A percentile compares a stretch with the other conserved stretches of the same genome.
phyloP scores from a whole-genome alignment of 2,797 vertebrate species.

The Hoplostethus mediterraneus region DNA sequence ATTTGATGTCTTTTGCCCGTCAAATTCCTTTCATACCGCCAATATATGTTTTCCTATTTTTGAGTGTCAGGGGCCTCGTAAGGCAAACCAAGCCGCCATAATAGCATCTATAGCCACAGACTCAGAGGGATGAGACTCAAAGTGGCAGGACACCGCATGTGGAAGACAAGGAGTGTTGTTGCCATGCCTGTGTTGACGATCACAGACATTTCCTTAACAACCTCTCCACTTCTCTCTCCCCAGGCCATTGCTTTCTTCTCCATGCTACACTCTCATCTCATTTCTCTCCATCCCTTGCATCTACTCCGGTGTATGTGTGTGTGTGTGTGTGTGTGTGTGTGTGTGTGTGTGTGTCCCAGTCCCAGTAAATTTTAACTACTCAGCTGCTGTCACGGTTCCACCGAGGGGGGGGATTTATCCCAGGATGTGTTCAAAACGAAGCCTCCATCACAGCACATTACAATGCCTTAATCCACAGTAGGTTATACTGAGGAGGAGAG shows the following conservation, averaged over 20 bases:
- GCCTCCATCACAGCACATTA: slow-evolving; percentile 55
- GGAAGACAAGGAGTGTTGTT: slow-evolving; percentile 30
- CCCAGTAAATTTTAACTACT: slow-evolving; percentile 63
- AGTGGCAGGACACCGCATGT: slow-evolving; percentile 2
- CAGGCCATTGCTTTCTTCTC: slow-evolving; percentile 35
- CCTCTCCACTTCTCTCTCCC: slow-evolving; percentile 36
- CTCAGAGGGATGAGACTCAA: slow-evolving; percentile 33
- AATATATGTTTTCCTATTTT: neutral
- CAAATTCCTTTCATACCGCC: neutral
- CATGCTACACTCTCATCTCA: slow-evolving; percentile 6
- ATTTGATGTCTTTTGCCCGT: neutral
- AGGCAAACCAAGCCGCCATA: slow-evolving; percentile 4
- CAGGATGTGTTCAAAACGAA: slow-evolving; percentile 63
- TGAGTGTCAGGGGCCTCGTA: neutral
- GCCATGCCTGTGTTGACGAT: slow-evolving; percentile 35
- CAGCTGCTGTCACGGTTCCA: slow-evolving; percentile 48
- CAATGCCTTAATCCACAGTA: slow-evolving; percentile 63
- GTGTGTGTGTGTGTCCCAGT: slow-evolving; percentile 37
- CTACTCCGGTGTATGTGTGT: slow-evolving; percentile 10
- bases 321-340: neutral
- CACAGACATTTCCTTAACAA: slow-evolving; percentile 37
- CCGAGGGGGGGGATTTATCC: slow-evolving; percentile 67
- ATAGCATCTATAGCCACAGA: slow-evolving; percentile 13
- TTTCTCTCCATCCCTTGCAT: slow-evolving; percentile 1
- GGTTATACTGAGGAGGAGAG: slow-evolving; percentile 49